A percentile compares a stretch with the other conserved stretches of the same genome.
Conservation (phyloP, 35 echinoderm and acorn worm species). For the Ptychodera flava region DNA sequence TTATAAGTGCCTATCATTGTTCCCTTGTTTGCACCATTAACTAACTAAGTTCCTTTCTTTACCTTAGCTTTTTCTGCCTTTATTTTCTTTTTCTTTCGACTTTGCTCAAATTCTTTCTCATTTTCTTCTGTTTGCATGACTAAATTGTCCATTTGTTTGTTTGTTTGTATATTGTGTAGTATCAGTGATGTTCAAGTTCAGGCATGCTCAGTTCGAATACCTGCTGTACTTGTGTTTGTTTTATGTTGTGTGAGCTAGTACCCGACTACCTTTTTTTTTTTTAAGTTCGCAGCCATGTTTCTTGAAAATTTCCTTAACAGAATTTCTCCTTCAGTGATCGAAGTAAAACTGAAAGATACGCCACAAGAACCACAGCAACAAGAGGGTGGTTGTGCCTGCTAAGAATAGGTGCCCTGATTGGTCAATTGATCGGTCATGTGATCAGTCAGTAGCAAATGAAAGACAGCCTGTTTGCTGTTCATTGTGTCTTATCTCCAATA, state of each 20-base stretch:
- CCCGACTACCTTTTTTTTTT: neutral
- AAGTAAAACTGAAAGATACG: conserved; percentile 82
- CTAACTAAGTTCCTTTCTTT: neutral
- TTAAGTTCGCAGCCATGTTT: neutral
- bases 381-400: conserved; percentile 84
- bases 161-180: too few species aligned
- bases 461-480: neutral
- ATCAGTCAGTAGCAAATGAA: neutral
- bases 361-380: conserved; percentile 67
- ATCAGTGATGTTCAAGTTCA: too few species aligned
- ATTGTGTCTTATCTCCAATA: neutral
- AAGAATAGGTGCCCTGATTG: conserved; percentile 20
- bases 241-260: neutral
- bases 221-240: neutral
- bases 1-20: neutral
- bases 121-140: neutral
- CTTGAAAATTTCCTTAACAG: conserved; percentile 47
- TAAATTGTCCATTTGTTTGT: too few species aligned
- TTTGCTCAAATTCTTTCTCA: neutral
- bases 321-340: conserved; percentile 73
- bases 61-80: neutral
- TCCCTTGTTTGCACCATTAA: neutral
- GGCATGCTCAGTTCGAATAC: too few species aligned
- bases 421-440: neutral
- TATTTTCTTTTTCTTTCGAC: neutral